Evolutionary conservation across 2,797 vertebrate genomes (phyloP), one percentile per base, ranked within the genome.

Genomic region (Poliocrania exsul): DNA sequence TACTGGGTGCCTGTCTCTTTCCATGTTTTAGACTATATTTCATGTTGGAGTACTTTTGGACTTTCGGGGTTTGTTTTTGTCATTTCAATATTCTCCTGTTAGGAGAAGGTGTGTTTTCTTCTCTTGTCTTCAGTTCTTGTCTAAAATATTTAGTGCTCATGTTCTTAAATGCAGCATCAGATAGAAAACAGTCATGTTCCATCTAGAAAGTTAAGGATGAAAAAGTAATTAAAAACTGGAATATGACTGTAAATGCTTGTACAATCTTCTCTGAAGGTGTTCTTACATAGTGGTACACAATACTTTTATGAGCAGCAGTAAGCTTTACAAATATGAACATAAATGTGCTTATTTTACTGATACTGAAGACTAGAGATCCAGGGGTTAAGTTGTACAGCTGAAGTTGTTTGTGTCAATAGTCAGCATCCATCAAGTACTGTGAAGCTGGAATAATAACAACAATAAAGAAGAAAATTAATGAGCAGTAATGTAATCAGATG

Each of bases 391-490:
- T 60, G 29, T 28, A 74, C 54, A 65, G n/a, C 51, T 90, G 67
- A 88, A 85, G 29, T 37, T 61, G 37, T 62, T 81, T 53, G 26
- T 77, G 44, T 75, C 66, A 29, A 11, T 18, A 72, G 40, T 25
- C 42, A 58, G 19, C 37, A 73, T 58, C 16, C 65, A 80, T 47
- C 35, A 44, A 40, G 24, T 29, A 10, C n/a, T 9, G 14, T 47
- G n/a, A 90, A 70, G 38, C n/a, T 67, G 33, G 21, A 91, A 51
- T 46, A 88, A 42, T 51, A 81, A 73, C 16, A 64, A 24, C 31
- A 33, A 49, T 67, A 79, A 77, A 61, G 67, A 86, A 75, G 67
- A 78, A 87, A 86, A 83, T 83, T 85, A 93, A 93, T 61, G 54
- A 95, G 73, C 57, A 56, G 60, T 70, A 91, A 88, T 29, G 44